phyloP scores from a whole-genome alignment of 1,140 invertebrate species.

The Potamilus streckersoni region DNA sequence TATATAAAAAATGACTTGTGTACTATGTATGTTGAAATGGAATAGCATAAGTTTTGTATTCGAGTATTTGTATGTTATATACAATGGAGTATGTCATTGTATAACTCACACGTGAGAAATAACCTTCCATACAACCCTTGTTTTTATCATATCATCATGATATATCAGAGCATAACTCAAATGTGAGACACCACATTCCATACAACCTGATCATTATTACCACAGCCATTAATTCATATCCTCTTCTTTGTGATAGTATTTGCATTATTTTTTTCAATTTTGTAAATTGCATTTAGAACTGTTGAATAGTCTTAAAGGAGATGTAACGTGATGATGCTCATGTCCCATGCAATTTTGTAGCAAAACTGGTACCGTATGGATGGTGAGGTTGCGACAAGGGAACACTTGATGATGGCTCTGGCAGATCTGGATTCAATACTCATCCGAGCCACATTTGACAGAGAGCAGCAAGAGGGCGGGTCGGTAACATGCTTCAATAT shows the following conservation, averaged over 20 bases:
- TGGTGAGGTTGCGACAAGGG: constrained; percentile 83
- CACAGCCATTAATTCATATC: not conserved
- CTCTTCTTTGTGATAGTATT: not conserved
- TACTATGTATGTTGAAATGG: too few species aligned
- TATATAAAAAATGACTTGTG: too few species aligned
- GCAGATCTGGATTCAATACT: constrained; percentile 88
- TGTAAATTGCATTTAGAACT: not conserved
- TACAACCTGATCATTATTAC: too few species aligned
- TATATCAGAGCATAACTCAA: too few species aligned
- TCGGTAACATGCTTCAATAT: constrained; percentile 66
- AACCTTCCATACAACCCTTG: too few species aligned
- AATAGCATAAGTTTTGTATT: too few species aligned
- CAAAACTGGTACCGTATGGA: constrained; percentile 82
- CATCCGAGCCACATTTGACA: constrained; percentile 94
- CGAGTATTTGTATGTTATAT: too few species aligned
- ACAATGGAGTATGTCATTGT: too few species aligned
- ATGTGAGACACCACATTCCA: too few species aligned
- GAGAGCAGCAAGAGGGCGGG: constrained; percentile 81
- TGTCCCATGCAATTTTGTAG: constrained; percentile 43
- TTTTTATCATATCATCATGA: too few species aligned
- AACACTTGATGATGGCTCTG: constrained; percentile 91
- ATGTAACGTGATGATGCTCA: not conserved
- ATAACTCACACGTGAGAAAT: too few species aligned
- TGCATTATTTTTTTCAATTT: not conserved
- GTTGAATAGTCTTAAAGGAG: not conserved